phyloP scores from a whole-genome alignment of 30 jellyfish, hydroid and myxozoan genomes.

The Pseudorhiza aurosa region DNA sequence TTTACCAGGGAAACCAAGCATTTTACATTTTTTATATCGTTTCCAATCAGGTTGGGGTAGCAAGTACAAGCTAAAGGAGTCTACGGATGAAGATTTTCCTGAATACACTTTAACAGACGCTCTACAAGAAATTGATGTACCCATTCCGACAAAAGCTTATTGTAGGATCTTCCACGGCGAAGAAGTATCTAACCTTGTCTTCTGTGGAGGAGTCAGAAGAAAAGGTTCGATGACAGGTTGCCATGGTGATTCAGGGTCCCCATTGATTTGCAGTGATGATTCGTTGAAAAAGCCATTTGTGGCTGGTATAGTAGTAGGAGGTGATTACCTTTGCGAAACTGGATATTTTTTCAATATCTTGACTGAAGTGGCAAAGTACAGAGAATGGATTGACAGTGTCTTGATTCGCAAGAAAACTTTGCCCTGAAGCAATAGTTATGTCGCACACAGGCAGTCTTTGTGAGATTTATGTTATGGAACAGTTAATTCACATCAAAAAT shows the following conservation, averaged over 20 bases:
- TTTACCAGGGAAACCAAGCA: too few relatives aligned
- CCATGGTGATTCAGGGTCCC: conserved; percentile 77
- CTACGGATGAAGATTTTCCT: neutral
- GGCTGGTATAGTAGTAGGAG: conserved; percentile 69
- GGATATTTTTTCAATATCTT: conserved; percentile 42
- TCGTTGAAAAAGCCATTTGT: neutral
- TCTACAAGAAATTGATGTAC: conserved; percentile 65
- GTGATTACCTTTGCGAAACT: conserved; percentile 42
- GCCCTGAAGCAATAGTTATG: too few relatives aligned
- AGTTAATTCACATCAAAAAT: too few relatives aligned
- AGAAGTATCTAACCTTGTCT: conserved; percentile 28
- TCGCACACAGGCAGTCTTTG: too few relatives aligned
- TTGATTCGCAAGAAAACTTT: too few relatives aligned
- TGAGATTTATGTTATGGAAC: too few relatives aligned
- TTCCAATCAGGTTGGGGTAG: conserved; percentile 68
- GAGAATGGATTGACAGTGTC: conserved; percentile 52
- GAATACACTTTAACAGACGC: conserved; percentile 25
- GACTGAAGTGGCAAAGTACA: conserved; percentile 57
- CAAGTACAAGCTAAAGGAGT: neutral
- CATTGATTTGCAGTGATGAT: conserved; percentile 32
- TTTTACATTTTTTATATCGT: too few relatives aligned
- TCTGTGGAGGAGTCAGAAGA: conserved; percentile 57
- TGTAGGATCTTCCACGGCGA: conserved; percentile 34
- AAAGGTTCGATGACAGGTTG: conserved; percentile 33
- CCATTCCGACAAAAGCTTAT: conserved; percentile 12